Conservation (phyloP, 2,888 invertebrate species). For the Pomacea canaliculata region DNA sequence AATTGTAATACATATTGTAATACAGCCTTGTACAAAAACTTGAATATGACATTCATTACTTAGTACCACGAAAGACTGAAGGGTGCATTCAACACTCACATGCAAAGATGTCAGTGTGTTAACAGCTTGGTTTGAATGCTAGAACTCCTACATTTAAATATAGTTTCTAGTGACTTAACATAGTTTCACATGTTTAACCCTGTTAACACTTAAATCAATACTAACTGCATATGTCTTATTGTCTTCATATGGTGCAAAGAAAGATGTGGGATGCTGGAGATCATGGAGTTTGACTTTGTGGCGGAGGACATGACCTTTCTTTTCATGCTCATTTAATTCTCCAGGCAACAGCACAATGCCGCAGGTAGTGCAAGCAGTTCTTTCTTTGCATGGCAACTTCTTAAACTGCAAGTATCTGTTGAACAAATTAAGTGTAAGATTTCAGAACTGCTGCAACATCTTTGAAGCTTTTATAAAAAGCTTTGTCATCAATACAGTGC, state of each 20-base stretch:
- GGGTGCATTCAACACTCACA: too few relatives aligned
- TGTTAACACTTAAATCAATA: not conserved
- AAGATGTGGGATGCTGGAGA: constrained; percentile 56
- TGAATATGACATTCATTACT: too few relatives aligned
- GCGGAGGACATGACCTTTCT: constrained; percentile 50
- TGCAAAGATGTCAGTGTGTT: too few relatives aligned
- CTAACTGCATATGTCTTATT: constrained; percentile 82
- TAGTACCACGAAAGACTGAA: too few relatives aligned
- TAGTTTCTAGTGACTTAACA: too few relatives aligned
- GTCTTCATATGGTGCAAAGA: constrained; percentile 80
- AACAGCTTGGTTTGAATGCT: too few relatives aligned
- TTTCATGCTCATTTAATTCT: constrained; percentile 47
- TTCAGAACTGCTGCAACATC: not conserved
- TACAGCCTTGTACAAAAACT: too few relatives aligned
- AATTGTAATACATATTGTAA: too few relatives aligned
- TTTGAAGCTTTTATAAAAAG: too few relatives aligned
- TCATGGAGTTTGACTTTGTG: constrained; percentile 41
- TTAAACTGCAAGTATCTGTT: constrained; percentile 40
- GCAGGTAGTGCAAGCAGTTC: constrained; percentile 64
- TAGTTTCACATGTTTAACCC: too few relatives aligned
- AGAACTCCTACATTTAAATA: too few relatives aligned
- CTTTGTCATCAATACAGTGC: too few relatives aligned
- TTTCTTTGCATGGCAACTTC: constrained; percentile 35
- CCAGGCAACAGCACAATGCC: constrained; percentile 56
- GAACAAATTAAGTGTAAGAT: not conserved